Percentiles rank a stretch among this genome's conserved stretches.
Conservation (phyloP, 2,113 vertebrate species). For the Callocephalon fimbriatum region DNA sequence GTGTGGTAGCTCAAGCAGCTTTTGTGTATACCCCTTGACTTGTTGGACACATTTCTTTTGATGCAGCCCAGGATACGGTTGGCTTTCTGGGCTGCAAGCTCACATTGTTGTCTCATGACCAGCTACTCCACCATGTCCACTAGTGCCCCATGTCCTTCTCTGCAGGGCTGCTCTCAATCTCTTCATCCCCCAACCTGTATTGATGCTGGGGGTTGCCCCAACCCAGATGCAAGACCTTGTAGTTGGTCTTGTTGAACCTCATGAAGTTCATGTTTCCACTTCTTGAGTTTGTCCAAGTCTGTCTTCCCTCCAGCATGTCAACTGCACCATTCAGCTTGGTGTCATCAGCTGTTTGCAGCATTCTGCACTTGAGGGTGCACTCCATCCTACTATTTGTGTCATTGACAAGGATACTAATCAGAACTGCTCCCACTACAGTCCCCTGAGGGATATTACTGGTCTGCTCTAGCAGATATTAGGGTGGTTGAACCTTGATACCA, state of each 20-base stretch:
- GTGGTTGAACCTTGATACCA: background rate
- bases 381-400: background rate
- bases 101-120: background rate
- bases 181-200: background rate
- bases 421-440: too few relatives aligned
- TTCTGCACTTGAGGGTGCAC: background rate
- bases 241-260: background rate
- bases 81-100: background rate
- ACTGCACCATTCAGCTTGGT: background rate
- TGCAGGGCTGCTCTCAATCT: background rate
- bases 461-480: background rate
- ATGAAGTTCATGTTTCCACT: background rate
- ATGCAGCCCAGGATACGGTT: too few relatives aligned
- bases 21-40: too few relatives aligned
- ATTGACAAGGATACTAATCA: background rate
- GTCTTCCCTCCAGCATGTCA: background rate
- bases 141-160: background rate
- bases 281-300: background rate
- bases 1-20: too few relatives aligned
- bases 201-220: background rate
- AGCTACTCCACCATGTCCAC: background rate
- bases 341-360: background rate
- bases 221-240: background rate
- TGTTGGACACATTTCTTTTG: too few relatives aligned
- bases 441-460: background rate